phyloP scores from a whole-genome alignment of 2,113 vertebrate species.

The Pipra filicauda region DNA sequence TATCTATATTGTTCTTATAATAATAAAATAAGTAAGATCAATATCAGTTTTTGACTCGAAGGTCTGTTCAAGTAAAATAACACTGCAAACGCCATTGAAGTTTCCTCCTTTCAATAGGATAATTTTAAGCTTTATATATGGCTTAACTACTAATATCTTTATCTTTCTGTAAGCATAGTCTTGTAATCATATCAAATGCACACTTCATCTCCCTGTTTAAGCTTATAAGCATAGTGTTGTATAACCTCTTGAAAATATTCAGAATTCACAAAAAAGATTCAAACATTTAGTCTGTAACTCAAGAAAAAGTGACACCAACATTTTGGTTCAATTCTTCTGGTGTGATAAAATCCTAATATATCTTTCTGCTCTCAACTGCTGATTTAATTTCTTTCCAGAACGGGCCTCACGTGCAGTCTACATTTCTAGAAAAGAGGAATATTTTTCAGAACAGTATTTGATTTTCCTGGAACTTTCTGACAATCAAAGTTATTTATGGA shows the following conservation, averaged over 20 bases:
- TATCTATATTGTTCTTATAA: neutral
- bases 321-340: neutral
- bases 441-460: neutral
- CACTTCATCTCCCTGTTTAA: neutral
- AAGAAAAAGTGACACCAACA: neutral
- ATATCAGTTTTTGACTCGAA: neutral
- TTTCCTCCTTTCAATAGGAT: neutral
- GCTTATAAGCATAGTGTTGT: neutral
- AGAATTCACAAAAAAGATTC: neutral
- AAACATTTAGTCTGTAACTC: neutral
- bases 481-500: neutral
- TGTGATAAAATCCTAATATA: conserved; percentile 1
- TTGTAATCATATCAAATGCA: neutral
- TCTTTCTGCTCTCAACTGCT: neutral
- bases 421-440: neutral
- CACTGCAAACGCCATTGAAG: neutral
- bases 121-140: neutral
- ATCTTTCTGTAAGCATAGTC: neutral
- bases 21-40: neutral
- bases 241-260: neutral
- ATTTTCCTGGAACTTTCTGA: neutral
- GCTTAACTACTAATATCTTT: neutral
- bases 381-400: conserved; percentile 18
- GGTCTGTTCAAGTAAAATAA: neutral
- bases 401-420: neutral